Percentiles rank a stretch among this genome's conserved stretches.
phyloP scores from a whole-genome alignment of 2,797 vertebrate species.

The Platyrinchus mystaceus region DNA sequence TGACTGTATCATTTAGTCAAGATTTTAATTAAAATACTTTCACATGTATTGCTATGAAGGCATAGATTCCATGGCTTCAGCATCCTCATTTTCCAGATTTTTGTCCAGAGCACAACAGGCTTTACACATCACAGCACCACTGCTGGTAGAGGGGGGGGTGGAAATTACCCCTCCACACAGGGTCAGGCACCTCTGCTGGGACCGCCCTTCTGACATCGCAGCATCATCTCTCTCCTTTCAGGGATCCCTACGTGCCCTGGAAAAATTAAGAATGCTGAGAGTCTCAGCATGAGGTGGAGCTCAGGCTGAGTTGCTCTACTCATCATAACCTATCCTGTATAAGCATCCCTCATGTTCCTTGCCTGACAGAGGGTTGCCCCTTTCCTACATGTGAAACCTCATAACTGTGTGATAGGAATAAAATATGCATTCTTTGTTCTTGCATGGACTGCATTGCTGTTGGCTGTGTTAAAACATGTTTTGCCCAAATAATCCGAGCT shows the following conservation, averaged over 20 bases:
- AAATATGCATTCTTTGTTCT: neutral
- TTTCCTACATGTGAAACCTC: neutral
- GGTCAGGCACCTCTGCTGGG: neutral
- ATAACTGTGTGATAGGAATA: neutral
- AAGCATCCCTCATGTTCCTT: neutral
- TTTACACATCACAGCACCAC: neutral
- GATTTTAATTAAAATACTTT: neutral
- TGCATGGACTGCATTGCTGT: neutral
- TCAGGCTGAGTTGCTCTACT: neutral
- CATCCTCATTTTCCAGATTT: neutral
- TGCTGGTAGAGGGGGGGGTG: neutral
- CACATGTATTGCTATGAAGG: neutral
- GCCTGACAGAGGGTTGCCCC: neutral
- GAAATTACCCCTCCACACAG: neutral
- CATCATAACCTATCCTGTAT: neutral
- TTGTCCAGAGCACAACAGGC: neutral
- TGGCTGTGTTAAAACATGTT: neutral
- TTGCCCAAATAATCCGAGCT: neutral
- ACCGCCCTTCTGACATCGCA: neutral
- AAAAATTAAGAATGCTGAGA: neutral
- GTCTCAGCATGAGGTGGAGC: neutral
- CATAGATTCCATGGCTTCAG: neutral
- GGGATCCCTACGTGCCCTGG: rapidly evolving
- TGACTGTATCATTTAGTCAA: neutral
- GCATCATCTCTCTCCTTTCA: neutral